Evolutionary conservation across 2,888 invertebrate genomes (phyloP), one percentile per base, ranked within the genome.

Genomic region (Cheilosia variabilis): DNA sequence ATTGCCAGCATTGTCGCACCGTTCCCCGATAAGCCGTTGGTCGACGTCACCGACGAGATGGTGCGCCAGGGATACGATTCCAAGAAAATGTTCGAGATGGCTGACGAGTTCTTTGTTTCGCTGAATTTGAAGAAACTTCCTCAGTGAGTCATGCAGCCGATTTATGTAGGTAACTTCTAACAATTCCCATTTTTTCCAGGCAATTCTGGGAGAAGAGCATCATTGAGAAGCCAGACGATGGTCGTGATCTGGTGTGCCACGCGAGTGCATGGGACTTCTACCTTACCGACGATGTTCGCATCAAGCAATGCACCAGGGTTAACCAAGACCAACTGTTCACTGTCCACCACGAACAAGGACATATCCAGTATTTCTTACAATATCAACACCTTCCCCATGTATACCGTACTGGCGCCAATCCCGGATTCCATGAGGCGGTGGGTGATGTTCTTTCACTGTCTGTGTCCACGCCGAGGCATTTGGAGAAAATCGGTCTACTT

Each of bases 191-290:
- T 4, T 60, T 60, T 62, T 66, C 76, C 0, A 0, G 94, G 95
- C 87, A 92, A 93, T 98, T 98, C 92, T 98, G 98, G 98, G 93
- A 96, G 75, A 95, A 95, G 83, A 97, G 97, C 0, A 96, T 98
- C 43, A 94, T 98, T 79, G 95, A 95, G 88, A 97, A 97, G 89
- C 97, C 97, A 0, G 91, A 91, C 0, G 95, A 95, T 89, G 94
- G 94, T 0, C 93, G 94, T 0, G 96, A 97, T 15, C 93, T 97
- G 22, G 93, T 96, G 0, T 98, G 98, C 89, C 97, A 97, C 89
- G 97, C 97, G 0, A 96, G 96, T 0, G 97, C 98, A 68, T 97
- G 97, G 96, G 97, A 98, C 92, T 97, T 98, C 89, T 96, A 94
- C 89, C 94, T 96, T 88, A 94, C 94, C 22, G 94, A 96, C 90